Evolutionary conservation across 92 coral and sea anemone species (phyloP), one percentile per base, ranked within the genome.

Genomic region (Muricea muricata): DNA sequence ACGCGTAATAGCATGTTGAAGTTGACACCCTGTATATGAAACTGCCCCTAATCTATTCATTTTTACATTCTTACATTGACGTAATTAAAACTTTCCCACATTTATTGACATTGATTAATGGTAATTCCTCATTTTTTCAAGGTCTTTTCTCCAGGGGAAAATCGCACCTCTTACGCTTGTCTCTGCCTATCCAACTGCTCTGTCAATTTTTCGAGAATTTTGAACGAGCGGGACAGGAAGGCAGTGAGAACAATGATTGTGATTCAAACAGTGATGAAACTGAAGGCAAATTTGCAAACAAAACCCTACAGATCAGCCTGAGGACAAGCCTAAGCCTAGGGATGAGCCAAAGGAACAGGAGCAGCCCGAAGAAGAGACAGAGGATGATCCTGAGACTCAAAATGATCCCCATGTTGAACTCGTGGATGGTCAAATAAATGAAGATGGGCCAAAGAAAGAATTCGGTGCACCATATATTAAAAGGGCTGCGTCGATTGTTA

Each of bases 71-170:
- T n/a, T n/a, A n/a, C n/a, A n/a, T n/a, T n/a, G n/a, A n/a, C n/a
- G n/a, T n/a, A n/a, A n/a, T 48, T 48, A 10, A 48, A 11, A 48
- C 3, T 48, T 48, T 10, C 56, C 56, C 4, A 48, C 56, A 48
- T 48, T 2, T 20, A 48, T 20, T 18, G 5, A 48, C 56, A 48
- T 48, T 48, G 15, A 48, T 48, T 48, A 18, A 48, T 10, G 15
- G 17, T 48, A 2, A 48, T 48, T 48, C 56, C 56, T 2, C 15
- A 48, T 48, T 48, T 26, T 32, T 42, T n/a, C 28, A 32, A 83
- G 87, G 87, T 18, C 80, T 83, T 34, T 83, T 69, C 63, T 61
- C 87, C 17, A 46, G 87, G 50, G 87, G 87, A 48, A 83, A 68
- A 35, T 50, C 79, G 37, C 87, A 83, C 32, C 45, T 83, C 47